Evolutionary conservation across 2,797 vertebrate genomes (phyloP).

Genomic region (Myotis daubentonii): DNA sequence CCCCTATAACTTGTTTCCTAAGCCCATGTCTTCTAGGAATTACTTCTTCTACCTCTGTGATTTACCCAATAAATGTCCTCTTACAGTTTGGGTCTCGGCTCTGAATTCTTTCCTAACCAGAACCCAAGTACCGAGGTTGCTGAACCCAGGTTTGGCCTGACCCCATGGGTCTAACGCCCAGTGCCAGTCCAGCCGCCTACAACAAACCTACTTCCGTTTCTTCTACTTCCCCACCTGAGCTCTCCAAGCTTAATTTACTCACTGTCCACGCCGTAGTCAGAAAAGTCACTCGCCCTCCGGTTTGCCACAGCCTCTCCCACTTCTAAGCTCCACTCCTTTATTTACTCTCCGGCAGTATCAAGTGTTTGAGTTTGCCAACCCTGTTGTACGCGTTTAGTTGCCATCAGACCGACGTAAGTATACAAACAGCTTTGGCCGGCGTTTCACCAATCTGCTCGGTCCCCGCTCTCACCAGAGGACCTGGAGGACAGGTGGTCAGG

Average conservation of each 20-base stretch:
- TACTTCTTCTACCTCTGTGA: too few species aligned
- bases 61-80: too few species aligned
- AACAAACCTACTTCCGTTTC: background rate
- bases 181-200: too few species aligned
- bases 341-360: background rate
- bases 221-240: background rate
- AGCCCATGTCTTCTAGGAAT: too few species aligned
- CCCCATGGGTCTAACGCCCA: too few species aligned
- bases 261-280: background rate
- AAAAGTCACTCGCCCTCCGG: background rate
- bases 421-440: background rate
- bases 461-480: background rate
- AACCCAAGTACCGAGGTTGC: too few species aligned
- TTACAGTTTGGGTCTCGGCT: too few species aligned
- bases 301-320: background rate
- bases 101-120: too few species aligned
- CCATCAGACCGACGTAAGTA: background rate
- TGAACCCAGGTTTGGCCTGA: too few species aligned
- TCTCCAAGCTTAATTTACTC: background rate
- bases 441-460: background rate
- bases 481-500: background rate
- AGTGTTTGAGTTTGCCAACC: background rate
- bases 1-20: too few species aligned
- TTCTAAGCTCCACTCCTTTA: background rate
- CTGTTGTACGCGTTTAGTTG: background rate